A percentile compares a stretch with the other conserved stretches of the same genome.
These are phyloP conservation scores for Pseudococcus viburni DNA, from an alignment of 2,888 invertebrate species.

Conservation along the genomic window DNA sequence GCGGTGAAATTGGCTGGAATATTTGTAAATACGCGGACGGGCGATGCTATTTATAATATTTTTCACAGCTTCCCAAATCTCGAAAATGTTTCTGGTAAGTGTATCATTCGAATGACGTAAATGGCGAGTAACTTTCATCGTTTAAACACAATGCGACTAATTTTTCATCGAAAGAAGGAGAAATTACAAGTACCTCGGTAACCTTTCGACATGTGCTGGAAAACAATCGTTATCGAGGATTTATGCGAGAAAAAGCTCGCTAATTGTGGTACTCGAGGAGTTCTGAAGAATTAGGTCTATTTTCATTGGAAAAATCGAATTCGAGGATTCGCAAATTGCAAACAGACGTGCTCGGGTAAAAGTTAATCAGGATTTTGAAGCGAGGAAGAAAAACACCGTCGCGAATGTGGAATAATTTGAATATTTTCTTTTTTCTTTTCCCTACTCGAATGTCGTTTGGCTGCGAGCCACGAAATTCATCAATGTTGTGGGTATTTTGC, in stretches of 20 bases:
- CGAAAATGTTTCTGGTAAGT: neutral
- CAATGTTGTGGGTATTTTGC: constrained; percentile 9
- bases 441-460: constrained; percentile 7
- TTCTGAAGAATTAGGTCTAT: neutral
- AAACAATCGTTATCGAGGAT: neutral
- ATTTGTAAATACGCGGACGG: neutral
- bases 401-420: neutral
- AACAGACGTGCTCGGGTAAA: too few relatives aligned
- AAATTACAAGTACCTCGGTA: neutral
- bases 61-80: constrained; percentile 25
- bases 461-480: constrained; percentile 13
- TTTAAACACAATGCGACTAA: constrained; percentile 4
- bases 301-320: neutral
- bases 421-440: constrained; percentile 6
- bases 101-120: constrained; percentile 11
- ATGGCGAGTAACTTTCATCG: neutral
- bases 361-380: too few relatives aligned
- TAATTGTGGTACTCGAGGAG: neutral
- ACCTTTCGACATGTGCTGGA: neutral
- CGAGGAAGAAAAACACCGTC: neutral
- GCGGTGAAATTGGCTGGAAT: constrained; percentile 25
- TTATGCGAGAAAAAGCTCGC: neutral
- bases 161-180: neutral
- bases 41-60: constrained; percentile 34
- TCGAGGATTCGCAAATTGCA: neutral